Percentiles rank a stretch among this genome's conserved stretches.
phyloP scores from a whole-genome alignment of 2,888 invertebrate species.

The Caenorhabditis sulstoni region DNA sequence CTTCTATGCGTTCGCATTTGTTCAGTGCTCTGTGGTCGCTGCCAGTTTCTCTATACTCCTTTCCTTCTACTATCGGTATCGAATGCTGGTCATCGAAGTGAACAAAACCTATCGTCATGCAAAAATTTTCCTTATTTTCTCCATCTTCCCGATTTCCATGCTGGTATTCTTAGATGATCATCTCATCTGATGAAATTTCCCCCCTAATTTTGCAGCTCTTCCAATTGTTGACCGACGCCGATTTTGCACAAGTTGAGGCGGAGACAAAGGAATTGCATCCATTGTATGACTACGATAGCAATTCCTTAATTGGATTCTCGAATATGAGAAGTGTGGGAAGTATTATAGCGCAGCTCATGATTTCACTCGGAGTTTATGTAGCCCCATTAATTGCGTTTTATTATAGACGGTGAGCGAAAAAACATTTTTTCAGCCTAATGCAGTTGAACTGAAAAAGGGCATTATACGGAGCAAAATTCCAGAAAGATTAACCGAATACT shows the following conservation, averaged over 20 bases:
- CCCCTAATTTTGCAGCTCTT: conserved; percentile 37
- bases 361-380: conserved; percentile 36
- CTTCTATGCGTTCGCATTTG: conserved; percentile 27
- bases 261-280: conserved; percentile 41
- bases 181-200: background rate
- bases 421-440: background rate
- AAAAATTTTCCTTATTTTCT: conserved; percentile 16
- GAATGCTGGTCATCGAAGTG: conserved; percentile 4
- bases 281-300: conserved; percentile 27
- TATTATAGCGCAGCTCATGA: conserved; percentile 27
- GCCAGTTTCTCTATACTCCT: conserved; percentile 39
- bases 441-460: no score
- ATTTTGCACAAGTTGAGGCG: conserved; percentile 33
- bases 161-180: conserved; percentile 11
- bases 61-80: conserved; percentile 33
- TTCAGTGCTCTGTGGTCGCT: conserved; percentile 43
- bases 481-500: conserved; percentile 46
- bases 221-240: conserved; percentile 34
- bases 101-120: conserved; percentile 13
- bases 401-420: conserved; percentile 19
- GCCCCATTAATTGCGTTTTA: conserved; percentile 38
- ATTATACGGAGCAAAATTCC: conserved; percentile 3
- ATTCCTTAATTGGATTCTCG: conserved; percentile 40
- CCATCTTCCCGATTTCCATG: conserved; percentile 12
- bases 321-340: conserved; percentile 26